Percentiles rank a stretch among this genome's conserved stretches.
Conservation (phyloP, 1,140 invertebrate species). For the Oncopodura yosiiana region DNA sequence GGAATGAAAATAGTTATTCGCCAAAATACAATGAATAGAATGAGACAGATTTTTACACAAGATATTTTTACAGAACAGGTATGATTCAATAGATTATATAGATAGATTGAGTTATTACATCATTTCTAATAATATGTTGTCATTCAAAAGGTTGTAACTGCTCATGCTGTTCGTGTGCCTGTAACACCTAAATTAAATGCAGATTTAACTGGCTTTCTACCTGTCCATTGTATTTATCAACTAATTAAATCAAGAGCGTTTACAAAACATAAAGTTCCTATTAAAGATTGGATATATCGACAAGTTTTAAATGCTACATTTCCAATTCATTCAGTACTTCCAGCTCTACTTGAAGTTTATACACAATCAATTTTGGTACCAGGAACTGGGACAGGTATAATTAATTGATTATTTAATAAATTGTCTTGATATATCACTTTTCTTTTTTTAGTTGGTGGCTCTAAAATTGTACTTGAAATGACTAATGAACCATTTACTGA, state of each 20-base stretch:
- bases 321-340: constrained; percentile 85
- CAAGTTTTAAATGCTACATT: constrained; percentile 78
- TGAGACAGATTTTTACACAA: constrained; percentile 91
- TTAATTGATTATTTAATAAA: too few species aligned
- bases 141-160: constrained; percentile 89
- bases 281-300: constrained; percentile 86
- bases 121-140: constrained; percentile 28
- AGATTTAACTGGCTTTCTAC: constrained; percentile 81
- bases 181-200: constrained; percentile 83
- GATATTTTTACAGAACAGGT: constrained; percentile 95
- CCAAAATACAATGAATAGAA: constrained; percentile 77
- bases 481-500: constrained; percentile 87
- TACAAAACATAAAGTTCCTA: constrained; percentile 88
- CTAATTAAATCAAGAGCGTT: constrained; percentile 88
- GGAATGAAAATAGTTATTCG: constrained; percentile 91
- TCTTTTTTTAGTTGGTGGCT: constrained; percentile 41
- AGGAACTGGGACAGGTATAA: constrained; percentile 38
- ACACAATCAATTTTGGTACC: constrained; percentile 84
- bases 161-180: constrained; percentile 90
- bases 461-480: constrained; percentile 52
- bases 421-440: too few species aligned
- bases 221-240: constrained; percentile 95
- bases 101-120: constrained; percentile 5
- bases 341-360: constrained; percentile 87
- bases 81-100: constrained; percentile 28